A percentile compares a stretch with the other conserved stretches of the same genome.
Conservation (phyloP, 2,888 invertebrate species). For the Matsumyia berberina region DNA sequence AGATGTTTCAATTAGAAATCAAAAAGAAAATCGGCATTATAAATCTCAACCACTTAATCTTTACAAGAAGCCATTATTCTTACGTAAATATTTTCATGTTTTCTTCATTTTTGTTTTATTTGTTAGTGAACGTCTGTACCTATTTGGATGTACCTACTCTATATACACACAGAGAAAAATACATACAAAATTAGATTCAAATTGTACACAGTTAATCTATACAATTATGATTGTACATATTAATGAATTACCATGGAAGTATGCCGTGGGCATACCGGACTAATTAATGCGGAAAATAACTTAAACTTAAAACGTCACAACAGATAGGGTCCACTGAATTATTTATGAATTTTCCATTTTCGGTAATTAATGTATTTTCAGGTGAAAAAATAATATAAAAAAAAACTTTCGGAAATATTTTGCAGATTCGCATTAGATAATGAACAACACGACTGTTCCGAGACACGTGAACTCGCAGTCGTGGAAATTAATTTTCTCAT, state of each 20-base stretch:
- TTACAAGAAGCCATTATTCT: neutral
- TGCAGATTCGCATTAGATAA: neutral
- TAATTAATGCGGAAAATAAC: conserved; percentile 18
- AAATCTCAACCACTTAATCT: conserved; percentile 7
- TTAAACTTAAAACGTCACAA: conserved; percentile 24
- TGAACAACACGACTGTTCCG: neutral
- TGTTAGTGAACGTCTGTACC: neutral
- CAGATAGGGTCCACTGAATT: conserved; percentile 12
- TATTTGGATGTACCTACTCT: neutral
- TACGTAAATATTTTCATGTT: neutral
- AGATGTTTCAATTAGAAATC: neutral
- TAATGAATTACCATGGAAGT: conserved; percentile 16
- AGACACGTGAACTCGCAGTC: neutral
- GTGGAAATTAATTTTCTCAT: neutral
- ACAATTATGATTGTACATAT: conserved; percentile 10
- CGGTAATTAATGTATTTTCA: conserved; percentile 27
- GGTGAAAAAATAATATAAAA: neutral
- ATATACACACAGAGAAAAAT: neutral
- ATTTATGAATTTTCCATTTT: conserved; percentile 36
- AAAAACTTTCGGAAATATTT: conserved; percentile 7
- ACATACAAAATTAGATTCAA: neutral
- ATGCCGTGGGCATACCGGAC: conserved; percentile 11
- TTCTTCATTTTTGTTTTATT: neutral
- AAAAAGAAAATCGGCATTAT: neutral
- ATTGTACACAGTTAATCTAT: neutral